A percentile compares a stretch with the other conserved stretches of the same genome.
These are phyloP conservation scores for Eupeodes latifasciatus DNA, from an alignment of 2,888 invertebrate species.

Conservation along the genomic window DNA sequence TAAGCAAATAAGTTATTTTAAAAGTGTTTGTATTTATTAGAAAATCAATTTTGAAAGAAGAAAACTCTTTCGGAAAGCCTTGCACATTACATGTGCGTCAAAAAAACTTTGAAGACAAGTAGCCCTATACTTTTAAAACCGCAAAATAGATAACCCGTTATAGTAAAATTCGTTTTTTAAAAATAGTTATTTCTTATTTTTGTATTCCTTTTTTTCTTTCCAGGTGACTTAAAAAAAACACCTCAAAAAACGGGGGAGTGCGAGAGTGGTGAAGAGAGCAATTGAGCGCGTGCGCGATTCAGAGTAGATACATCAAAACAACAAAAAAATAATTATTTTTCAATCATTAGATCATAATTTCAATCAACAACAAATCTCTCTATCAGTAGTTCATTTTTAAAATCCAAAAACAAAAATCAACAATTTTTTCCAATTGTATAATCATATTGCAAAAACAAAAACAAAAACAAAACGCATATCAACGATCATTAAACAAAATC, in stretches of 20 bases:
- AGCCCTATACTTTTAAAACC: no score
- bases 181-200: background rate
- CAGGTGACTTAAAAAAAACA: slow-evolving; percentile 67
- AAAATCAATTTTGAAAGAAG: no score
- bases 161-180: no score
- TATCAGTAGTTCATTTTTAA: slow-evolving; percentile 3
- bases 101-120: no score
- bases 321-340: slow-evolving; percentile 51
- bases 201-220: slow-evolving; percentile 39
- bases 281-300: slow-evolving; percentile 67
- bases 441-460: slow-evolving; percentile 28
- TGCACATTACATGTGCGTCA: no score
- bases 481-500: slow-evolving; percentile 26
- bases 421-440: slow-evolving; percentile 38
- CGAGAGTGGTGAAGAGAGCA: slow-evolving; percentile 61
- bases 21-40: no score
- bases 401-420: slow-evolving; percentile 12
- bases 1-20: no score
- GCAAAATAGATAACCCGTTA: no score
- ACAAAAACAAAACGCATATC: slow-evolving; percentile 59
- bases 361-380: slow-evolving; percentile 1
- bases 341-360: slow-evolving; percentile 59
- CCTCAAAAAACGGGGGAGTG: slow-evolving; percentile 51
- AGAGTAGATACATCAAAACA: slow-evolving; percentile 61
- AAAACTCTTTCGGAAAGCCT: no score